Percentiles rank a stretch among this genome's conserved stretches.
Conservation (phyloP, 2,113 vertebrate genomes). For the Ranitomeya imitator region DNA sequence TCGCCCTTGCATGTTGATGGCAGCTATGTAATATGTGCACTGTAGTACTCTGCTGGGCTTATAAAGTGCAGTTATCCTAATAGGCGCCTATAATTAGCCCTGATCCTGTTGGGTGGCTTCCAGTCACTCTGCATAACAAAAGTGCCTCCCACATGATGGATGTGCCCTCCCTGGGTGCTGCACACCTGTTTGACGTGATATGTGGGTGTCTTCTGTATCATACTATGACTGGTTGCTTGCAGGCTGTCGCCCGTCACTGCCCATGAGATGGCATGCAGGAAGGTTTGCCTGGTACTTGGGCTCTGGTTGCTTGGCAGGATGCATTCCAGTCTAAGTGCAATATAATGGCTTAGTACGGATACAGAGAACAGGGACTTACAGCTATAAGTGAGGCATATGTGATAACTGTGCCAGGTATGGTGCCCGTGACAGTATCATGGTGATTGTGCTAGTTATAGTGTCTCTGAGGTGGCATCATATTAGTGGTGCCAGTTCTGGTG, state of each 20-base stretch:
- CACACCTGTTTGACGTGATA: slow-evolving; percentile 29
- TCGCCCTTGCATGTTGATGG: slow-evolving; percentile 5
- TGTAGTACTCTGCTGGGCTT: background rate
- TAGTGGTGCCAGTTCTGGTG: no score
- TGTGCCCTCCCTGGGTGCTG: slow-evolving; percentile 8
- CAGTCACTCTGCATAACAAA: background rate
- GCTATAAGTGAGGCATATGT: background rate
- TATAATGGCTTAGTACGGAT: background rate
- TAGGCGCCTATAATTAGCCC: background rate
- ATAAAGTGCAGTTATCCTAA: background rate
- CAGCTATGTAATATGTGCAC: slow-evolving; percentile 8
- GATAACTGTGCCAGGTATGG: background rate
- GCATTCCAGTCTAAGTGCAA: background rate
- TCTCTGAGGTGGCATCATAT: no score
- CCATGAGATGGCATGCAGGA: background rate
- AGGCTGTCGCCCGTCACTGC: slow-evolving; percentile 1
- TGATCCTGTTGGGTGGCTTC: background rate
- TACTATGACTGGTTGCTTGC: background rate
- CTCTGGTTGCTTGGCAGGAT: background rate
- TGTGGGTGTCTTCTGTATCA: background rate
- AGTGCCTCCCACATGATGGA: slow-evolving; percentile 11
- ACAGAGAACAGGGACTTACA: background rate
- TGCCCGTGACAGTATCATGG: background rate
- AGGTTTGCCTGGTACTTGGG: background rate
- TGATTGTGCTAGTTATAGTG: background rate